Conservation (phyloP, 1,140 invertebrate species). For the Gryllus bimaculatus region DNA sequence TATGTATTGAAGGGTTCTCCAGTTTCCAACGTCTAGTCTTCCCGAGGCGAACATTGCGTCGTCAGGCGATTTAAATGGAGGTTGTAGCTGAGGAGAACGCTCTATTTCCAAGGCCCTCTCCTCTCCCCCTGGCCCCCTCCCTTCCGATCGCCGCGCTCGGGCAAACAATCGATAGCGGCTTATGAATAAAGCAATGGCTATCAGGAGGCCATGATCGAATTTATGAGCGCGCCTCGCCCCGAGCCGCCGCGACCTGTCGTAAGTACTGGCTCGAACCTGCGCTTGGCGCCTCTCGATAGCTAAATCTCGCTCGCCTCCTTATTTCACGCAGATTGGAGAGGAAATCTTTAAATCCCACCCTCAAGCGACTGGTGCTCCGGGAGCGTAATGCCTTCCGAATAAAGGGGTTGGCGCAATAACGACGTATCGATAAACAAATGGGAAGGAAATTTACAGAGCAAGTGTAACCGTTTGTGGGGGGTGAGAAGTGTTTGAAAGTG, state of each 20-base stretch:
- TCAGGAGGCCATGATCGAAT: neutral
- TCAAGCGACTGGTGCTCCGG: neutral
- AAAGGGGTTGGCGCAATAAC: neutral
- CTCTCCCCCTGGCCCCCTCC: too few relatives aligned
- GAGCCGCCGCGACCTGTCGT: neutral
- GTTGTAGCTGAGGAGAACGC: too few relatives aligned
- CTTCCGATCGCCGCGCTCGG: neutral
- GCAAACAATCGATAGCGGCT: neutral
- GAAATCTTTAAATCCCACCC: neutral
- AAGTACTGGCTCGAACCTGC: too few relatives aligned
- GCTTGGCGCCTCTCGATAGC: neutral
- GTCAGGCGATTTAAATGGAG: too few relatives aligned
- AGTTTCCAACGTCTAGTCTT: too few relatives aligned
- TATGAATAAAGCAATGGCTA: neutral
- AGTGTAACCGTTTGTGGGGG: neutral
- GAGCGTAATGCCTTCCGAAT: neutral
- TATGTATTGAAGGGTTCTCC: too few relatives aligned
- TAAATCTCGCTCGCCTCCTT: neutral
- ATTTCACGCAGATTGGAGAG: conserved; percentile 3
- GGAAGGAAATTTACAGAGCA: neutral
- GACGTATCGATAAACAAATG: neutral
- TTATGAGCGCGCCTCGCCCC: neutral
- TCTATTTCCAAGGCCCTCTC: neutral
- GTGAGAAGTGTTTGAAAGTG: too few relatives aligned
- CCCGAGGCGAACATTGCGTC: too few relatives aligned